Conservation (phyloP, 2,113 vertebrate genomes). For the Callionymus lyra region DNA sequence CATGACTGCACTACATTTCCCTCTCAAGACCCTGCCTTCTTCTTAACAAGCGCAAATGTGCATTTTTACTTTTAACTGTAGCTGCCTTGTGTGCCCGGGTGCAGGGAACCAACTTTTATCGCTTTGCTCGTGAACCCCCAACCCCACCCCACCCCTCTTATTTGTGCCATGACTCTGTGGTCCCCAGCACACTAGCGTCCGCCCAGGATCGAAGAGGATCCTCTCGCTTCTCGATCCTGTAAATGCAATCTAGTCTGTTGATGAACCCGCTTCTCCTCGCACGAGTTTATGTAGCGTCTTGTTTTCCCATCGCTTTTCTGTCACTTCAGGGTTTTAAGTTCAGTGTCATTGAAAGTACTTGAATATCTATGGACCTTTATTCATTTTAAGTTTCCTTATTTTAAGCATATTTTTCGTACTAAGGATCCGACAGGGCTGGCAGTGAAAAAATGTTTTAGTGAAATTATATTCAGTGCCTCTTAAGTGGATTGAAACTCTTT, state of each 20-base stretch:
- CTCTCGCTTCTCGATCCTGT: conserved; percentile 22
- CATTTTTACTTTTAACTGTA: conserved; percentile 48
- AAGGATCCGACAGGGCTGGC: conserved; percentile 29
- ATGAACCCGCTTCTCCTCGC: conserved; percentile 44
- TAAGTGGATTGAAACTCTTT: conserved; percentile 7
- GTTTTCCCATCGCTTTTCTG: conserved; percentile 21
- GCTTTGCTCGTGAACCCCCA: conserved; percentile 1
- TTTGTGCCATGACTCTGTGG: conserved; percentile 20
- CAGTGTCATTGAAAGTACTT: conserved; percentile 66
- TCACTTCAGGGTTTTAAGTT: conserved; percentile 55
- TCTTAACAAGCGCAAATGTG: conserved; percentile 14
- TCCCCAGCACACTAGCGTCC: too few relatives aligned
- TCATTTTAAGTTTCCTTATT: conserved; percentile 8
- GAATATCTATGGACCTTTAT: conserved; percentile 56
- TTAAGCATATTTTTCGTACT: conserved; percentile 26
- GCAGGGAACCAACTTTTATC: conserved; percentile 38
- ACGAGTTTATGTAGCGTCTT: conserved; percentile 58
- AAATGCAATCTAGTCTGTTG: conserved; percentile 31
- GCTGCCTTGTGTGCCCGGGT: conserved; percentile 41
- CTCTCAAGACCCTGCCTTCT: conserved; percentile 45
- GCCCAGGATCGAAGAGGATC: too few relatives aligned
- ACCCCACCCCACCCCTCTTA: conserved; percentile 7
- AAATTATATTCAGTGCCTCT: conserved; percentile 42
- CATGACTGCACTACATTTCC: conserved; percentile 68
- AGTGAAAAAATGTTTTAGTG: conserved; percentile 46